Evolutionary conservation across 2,113 vertebrate species (phyloP).

Genomic region (Chrysochloris asiatica): DNA sequence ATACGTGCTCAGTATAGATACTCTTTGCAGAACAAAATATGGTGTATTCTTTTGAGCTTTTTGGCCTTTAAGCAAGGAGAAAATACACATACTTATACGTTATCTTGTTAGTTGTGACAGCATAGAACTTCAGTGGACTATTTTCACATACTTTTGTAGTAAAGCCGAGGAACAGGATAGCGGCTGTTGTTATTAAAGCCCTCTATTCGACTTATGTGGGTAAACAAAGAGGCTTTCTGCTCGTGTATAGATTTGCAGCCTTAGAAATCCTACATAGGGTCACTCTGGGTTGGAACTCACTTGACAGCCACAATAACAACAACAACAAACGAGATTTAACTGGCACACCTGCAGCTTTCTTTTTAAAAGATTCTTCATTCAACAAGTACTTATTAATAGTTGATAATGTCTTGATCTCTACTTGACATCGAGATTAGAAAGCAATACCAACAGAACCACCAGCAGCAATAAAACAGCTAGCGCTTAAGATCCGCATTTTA

Average conservation of each 20-base stretch:
- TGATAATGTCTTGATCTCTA: background rate
- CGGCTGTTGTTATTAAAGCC: background rate
- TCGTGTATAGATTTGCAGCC: no score
- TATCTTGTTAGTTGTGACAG: background rate
- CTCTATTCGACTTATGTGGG: no score
- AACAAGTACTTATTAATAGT: background rate
- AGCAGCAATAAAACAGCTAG: background rate
- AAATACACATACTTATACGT: background rate
- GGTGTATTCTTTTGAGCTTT: conserved; percentile 8
- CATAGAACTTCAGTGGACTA: background rate
- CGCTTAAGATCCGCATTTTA: background rate
- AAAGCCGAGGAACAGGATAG: background rate
- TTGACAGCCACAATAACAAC: no score
- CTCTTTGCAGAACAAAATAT: background rate
- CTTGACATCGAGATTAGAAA: conserved; percentile 3
- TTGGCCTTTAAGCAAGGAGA: background rate
- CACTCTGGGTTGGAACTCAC: no score
- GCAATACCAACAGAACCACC: background rate
- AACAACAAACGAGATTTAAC: no score
- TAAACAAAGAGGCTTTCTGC: no score
- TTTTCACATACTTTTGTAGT: background rate
- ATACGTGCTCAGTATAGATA: background rate
- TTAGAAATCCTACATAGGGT: no score
- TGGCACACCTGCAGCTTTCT: background rate
- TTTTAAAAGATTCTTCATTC: background rate